A percentile compares a stretch with the other conserved stretches of the same genome.
Conservation (phyloP, 1,140 invertebrate species). For the Acromyrmex charruanus region DNA sequence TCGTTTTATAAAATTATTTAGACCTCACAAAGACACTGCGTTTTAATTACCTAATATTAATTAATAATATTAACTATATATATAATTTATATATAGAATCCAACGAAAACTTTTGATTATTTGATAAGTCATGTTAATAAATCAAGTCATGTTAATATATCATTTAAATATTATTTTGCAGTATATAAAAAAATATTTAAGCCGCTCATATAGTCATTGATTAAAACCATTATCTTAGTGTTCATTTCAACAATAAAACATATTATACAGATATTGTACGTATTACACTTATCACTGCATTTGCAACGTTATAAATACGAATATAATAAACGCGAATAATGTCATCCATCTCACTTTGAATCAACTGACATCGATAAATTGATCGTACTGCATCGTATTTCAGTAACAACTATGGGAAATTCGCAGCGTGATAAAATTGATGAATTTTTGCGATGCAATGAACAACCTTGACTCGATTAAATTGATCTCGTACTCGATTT, state of each 20-base stretch:
- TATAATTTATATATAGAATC: too few species aligned
- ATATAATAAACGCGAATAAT: constrained; percentile 36
- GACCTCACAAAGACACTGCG: background rate
- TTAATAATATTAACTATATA: background rate
- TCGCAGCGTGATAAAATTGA: constrained; percentile 8
- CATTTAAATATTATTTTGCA: background rate
- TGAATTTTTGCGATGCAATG: constrained; percentile 15
- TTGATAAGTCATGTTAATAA: background rate
- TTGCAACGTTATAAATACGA: background rate
- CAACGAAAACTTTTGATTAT: background rate
- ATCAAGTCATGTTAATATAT: too few species aligned
- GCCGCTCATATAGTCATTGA: background rate
- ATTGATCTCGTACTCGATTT: constrained; percentile 17
- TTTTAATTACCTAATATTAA: constrained; percentile 14
- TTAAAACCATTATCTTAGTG: background rate
- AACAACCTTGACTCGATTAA: constrained; percentile 27
- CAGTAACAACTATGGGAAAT: background rate
- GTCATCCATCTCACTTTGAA: background rate
- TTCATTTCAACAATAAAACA: constrained; percentile 5
- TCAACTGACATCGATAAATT: constrained; percentile 2
- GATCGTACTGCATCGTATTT: background rate
- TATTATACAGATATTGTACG: background rate
- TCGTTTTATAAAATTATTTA: background rate
- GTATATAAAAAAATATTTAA: background rate
- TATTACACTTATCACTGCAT: background rate